Evolutionary conservation across 1,140 invertebrate genomes (phyloP).

Genomic region (Theocolax elegans): DNA sequence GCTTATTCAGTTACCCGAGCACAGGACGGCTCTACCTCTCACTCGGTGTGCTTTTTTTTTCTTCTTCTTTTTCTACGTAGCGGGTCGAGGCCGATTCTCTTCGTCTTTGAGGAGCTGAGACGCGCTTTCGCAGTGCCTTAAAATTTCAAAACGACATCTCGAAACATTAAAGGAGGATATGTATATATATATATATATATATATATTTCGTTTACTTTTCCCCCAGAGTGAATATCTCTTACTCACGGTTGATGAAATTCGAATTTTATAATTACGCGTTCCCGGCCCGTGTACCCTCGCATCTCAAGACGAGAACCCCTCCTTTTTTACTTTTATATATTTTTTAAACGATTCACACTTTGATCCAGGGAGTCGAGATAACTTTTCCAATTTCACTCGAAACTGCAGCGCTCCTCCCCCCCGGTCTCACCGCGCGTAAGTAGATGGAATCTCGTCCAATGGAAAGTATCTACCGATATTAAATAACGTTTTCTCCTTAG

Average conservation of each 20-base stretch:
- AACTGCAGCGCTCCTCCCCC: too few relatives aligned
- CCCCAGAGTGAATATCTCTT: background rate
- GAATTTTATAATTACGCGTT: background rate
- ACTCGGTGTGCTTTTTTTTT: background rate
- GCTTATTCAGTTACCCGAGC: conserved; percentile 15
- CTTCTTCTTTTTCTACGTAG: background rate
- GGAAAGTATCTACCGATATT: too few relatives aligned
- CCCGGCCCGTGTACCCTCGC: too few relatives aligned
- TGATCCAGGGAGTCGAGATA: too few relatives aligned
- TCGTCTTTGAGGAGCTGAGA: background rate
- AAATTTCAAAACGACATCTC: conserved; percentile 8
- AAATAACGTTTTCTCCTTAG: too few relatives aligned
- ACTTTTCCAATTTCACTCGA: too few relatives aligned
- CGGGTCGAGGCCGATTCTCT: conserved; percentile 6
- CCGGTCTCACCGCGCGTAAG: too few relatives aligned
- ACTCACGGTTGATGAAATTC: conserved; percentile 7
- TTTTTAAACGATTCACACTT: too few relatives aligned
- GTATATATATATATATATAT: background rate
- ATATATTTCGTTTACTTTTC: background rate
- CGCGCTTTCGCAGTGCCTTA: background rate
- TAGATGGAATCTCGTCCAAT: too few relatives aligned
- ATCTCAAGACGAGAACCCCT: too few relatives aligned
- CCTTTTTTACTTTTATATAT: too few relatives aligned
- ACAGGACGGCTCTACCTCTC: background rate
- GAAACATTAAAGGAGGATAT: conserved; percentile 10